phyloP scores from a whole-genome alignment of 2,113 vertebrate species.

The Pelobates fuscus region DNA sequence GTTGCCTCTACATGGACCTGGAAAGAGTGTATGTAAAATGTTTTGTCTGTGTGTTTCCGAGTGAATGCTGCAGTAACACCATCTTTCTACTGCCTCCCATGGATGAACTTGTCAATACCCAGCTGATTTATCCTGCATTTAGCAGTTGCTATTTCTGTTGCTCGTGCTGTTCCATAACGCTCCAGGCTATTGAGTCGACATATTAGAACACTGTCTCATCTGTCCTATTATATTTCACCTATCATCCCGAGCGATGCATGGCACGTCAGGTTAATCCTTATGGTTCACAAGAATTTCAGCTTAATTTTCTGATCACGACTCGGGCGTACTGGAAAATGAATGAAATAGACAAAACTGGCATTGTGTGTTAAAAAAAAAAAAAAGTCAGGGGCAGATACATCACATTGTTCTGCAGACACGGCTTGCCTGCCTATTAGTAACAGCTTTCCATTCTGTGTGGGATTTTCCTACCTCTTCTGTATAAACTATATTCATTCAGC shows the following conservation, averaged over 20 bases:
- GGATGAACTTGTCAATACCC: slow-evolving; percentile 17
- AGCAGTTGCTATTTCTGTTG: slow-evolving; percentile 47
- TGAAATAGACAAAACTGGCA: slow-evolving; percentile 8
- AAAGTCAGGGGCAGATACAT: neutral
- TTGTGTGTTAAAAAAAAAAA: neutral
- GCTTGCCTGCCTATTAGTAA: slow-evolving; percentile 1
- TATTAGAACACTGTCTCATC: slow-evolving; percentile 45
- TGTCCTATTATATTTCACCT: slow-evolving; percentile 48
- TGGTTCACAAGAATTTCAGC: slow-evolving; percentile 26
- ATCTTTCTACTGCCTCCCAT: slow-evolving; percentile 13
- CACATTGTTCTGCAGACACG: slow-evolving; percentile 26
- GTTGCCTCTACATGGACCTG: neutral
- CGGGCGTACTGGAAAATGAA: slow-evolving; percentile 17
- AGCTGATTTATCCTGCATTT: slow-evolving; percentile 41
- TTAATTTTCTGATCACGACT: slow-evolving; percentile 43
- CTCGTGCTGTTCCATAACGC: slow-evolving; percentile 41
- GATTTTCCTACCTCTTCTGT: neutral
- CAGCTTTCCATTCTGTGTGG: neutral
- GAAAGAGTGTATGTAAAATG: neutral
- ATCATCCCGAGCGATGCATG: slow-evolving; percentile 30
- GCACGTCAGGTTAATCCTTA: slow-evolving; percentile 34
- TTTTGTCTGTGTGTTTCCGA: neutral
- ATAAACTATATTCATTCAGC: neutral
- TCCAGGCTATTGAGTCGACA: slow-evolving; percentile 35
- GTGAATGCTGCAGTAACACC: neutral